These are phyloP conservation scores for Acridotheres tristis DNA, from an alignment of 2,797 vertebrate species.

Conservation along the genomic window DNA sequence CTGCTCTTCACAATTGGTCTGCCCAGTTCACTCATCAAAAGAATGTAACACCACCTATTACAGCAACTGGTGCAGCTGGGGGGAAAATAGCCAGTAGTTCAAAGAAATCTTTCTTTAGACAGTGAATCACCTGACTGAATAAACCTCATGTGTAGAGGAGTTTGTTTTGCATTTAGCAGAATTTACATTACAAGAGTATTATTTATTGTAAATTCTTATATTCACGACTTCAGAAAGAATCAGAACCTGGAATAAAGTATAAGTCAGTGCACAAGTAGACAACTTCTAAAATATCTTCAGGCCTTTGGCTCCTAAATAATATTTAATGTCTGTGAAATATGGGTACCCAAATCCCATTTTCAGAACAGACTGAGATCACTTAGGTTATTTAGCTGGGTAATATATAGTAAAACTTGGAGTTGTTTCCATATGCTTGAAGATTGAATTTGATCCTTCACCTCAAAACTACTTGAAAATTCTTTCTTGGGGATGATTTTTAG, in stretches of 20 bases:
- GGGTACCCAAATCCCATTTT: background rate
- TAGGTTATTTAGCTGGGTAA: background rate
- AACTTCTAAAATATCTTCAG: background rate
- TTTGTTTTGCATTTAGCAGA: background rate
- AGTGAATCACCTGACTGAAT: background rate
- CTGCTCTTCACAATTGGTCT: background rate
- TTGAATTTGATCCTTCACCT: slow-evolving; percentile 4
- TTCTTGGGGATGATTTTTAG: background rate
- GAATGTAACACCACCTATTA: background rate
- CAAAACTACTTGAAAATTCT: background rate
- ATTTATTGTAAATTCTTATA: background rate
- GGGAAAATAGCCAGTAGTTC: background rate
- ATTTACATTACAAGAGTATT: background rate
- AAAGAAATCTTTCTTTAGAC: background rate
- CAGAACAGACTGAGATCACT: background rate
- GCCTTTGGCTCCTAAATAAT: background rate
- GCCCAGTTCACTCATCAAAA: background rate
- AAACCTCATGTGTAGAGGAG: background rate
- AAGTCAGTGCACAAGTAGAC: background rate
- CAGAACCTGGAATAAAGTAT: background rate
- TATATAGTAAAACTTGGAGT: background rate
- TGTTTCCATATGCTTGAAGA: background rate
- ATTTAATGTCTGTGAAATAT: background rate
- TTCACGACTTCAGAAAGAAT: background rate
- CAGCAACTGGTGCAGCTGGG: background rate